Evolutionary conservation across 2,797 vertebrate genomes (phyloP).

Genomic region (Emys orbicularis): DNA sequence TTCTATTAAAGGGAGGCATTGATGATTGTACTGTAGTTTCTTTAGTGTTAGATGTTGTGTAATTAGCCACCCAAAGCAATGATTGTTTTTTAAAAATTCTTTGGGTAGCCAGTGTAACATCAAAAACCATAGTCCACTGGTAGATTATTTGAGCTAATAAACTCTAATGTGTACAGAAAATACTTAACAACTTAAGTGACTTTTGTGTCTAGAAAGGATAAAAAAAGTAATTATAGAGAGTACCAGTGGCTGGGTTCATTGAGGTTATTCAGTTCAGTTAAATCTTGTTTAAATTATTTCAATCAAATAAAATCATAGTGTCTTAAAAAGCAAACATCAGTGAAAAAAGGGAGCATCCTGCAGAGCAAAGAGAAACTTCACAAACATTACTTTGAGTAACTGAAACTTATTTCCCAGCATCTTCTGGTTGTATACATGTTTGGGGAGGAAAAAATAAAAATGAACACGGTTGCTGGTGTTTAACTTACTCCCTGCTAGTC

Average conservation of each 20-base stretch:
- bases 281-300: not conserved
- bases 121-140: not conserved
- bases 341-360: not conserved
- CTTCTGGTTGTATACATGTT: not conserved
- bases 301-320: not conserved
- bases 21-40: not conserved
- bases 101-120: not conserved
- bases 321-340: not conserved
- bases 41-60: not conserved
- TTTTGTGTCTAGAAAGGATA: not conserved
- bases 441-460: not conserved
- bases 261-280: not conserved
- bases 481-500: not conserved
- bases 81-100: not conserved
- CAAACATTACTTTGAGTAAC: not conserved
- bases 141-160: not conserved
- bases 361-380: not conserved
- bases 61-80: not conserved
- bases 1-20: not conserved
- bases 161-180: not conserved
- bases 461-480: rapidly evolving
- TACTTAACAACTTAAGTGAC: not conserved
- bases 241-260: not conserved
- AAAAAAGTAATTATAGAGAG: constrained; percentile 4
- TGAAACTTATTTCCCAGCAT: not conserved